Evolutionary conservation across 1,140 invertebrate species (phyloP), one percentile per base, ranked within the genome.

Genomic region (Drosophila pseudoobscura): DNA sequence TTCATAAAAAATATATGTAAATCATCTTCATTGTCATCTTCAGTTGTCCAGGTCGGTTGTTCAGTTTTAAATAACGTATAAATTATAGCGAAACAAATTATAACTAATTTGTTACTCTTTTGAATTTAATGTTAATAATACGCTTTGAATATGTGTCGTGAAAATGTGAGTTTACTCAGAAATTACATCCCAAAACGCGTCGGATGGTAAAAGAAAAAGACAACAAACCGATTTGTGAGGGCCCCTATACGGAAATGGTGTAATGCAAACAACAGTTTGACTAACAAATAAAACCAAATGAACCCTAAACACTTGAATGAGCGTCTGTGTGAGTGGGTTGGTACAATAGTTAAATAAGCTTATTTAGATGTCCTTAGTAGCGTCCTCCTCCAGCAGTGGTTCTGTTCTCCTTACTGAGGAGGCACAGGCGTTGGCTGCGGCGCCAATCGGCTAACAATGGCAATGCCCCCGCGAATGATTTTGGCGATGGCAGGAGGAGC

Each of bases 381-480:
- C 73, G 68, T 69, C 53, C 49, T 24, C 3, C 24, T 51, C 9
- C n/a, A 6, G 2, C 24, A 17, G 44, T 44, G 15, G 20, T 20
- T 20, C 20, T 39, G 57, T 9, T 29, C 13, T 2, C 44, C 8
- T 39, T 73, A 49, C 31, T 75, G 89, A 26, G 89, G 41, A 29
- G 85, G 73, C 8, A 78, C 72, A 15, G 90, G 80, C 52, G 85
- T 83, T 31, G 78, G 78, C 59, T 93, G 92, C 44, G 96, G 96
- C 35, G 95, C 95, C 57, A 96, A 90, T 56, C 94, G 93, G 69
- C 91, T 93, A 6, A 95, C 93, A 43, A 96, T 92, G 44, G 89
- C 89, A 35, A 96, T 94, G 46, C 91, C 90, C 59, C 91, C 87
- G 35, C 90, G 79, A 17, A 95, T 84, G 1, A 93, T 79, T 75